Evolutionary conservation across 2,113 vertebrate species (phyloP).

Genomic region (Irena cyanogastra): DNA sequence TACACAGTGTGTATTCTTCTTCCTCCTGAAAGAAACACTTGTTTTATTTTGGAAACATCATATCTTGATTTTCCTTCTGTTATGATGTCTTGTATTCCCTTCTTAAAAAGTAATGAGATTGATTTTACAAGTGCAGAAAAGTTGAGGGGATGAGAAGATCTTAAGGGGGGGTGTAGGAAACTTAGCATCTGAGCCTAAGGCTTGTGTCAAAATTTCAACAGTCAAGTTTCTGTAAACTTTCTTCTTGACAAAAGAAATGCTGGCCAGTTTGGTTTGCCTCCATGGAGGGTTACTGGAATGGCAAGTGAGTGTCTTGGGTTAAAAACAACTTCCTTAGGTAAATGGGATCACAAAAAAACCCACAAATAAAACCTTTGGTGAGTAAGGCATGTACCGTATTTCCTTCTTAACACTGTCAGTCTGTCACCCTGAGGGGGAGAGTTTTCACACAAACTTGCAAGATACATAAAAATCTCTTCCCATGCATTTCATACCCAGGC

Average conservation of each 20-base stretch:
- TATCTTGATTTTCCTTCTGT: neutral
- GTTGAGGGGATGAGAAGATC: neutral
- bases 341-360: neutral
- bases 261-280: neutral
- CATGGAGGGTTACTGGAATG: neutral
- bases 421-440: neutral
- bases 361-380: neutral
- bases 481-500: neutral
- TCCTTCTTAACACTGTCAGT: neutral
- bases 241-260: neutral
- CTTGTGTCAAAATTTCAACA: neutral
- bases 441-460: neutral
- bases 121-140: neutral
- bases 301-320: neutral
- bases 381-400: accelerated
- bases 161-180: neutral
- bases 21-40: neutral
- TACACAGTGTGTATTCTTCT: neutral
- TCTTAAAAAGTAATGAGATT: neutral
- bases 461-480: neutral
- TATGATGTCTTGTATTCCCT: neutral
- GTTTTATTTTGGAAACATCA: neutral
- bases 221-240: neutral
- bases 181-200: neutral
- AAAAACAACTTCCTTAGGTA: neutral